Evolutionary conservation across 2,113 vertebrate genomes (phyloP).

Genomic region (Tenrec ecaudatus): DNA sequence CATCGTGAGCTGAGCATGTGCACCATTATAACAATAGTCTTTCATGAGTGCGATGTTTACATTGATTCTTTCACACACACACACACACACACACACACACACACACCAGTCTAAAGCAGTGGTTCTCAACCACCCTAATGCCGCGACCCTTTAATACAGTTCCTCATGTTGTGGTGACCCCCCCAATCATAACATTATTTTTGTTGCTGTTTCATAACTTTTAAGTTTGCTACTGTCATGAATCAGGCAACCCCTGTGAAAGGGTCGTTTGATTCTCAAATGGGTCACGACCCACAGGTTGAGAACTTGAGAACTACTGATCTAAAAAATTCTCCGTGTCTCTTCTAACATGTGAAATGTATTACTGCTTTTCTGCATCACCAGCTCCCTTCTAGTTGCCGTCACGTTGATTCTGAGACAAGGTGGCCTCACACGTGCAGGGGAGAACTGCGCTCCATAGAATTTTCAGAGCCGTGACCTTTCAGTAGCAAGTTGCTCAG

Average conservation of each 20-base stretch:
- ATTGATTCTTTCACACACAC: background rate
- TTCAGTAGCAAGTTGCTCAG: background rate
- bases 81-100: background rate
- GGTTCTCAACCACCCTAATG: too few species aligned
- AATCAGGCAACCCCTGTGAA: too few species aligned
- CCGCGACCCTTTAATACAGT: too few species aligned
- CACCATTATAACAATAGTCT: background rate
- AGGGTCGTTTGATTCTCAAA: too few species aligned
- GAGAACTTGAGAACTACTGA: too few species aligned
- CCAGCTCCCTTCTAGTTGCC: background rate
- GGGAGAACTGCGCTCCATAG: background rate
- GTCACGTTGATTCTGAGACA: background rate
- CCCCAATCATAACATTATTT: too few species aligned
- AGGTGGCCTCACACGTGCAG: background rate
- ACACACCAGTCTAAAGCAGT: too few species aligned
- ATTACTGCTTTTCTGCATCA: background rate
- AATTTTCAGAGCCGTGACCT: background rate
- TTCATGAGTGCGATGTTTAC: background rate
- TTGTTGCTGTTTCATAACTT: too few species aligned
- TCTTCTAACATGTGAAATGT: slow-evolving; percentile 1
- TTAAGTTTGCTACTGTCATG: too few species aligned
- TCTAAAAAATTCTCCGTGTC: background rate
- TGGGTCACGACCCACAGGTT: too few species aligned
- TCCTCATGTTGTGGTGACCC: too few species aligned
- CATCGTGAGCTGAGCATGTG: background rate